These are phyloP conservation scores for Periplaneta americana DNA, from an alignment of 1,140 invertebrate genomes.

Conservation along the genomic window DNA sequence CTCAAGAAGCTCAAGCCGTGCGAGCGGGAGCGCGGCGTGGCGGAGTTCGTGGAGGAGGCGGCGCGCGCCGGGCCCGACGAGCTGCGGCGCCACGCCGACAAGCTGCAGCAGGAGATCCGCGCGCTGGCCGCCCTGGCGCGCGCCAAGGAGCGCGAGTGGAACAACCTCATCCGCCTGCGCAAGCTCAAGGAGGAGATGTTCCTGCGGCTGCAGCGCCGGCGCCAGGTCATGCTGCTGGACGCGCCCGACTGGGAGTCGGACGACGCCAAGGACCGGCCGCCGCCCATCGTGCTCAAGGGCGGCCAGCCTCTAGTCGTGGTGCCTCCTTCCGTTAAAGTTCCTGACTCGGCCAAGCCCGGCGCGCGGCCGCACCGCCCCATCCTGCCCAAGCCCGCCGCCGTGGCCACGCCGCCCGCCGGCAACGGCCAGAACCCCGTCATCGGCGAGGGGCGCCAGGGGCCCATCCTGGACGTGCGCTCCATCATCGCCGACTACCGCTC, in stretches of 20 bases:
- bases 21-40: slow-evolving; percentile 48
- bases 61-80: slow-evolving; percentile 49
- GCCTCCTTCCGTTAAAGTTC: slow-evolving; percentile 16
- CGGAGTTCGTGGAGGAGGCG: slow-evolving; percentile 50
- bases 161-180: slow-evolving; percentile 67
- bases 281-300: not conserved
- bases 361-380: slow-evolving; percentile 26
- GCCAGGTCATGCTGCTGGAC: slow-evolving; percentile 46
- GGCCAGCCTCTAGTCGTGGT: slow-evolving; percentile 24
- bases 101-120: slow-evolving; percentile 52
- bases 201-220: slow-evolving; percentile 56
- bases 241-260: slow-evolving; percentile 4
- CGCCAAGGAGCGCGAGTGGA: slow-evolving; percentile 79
- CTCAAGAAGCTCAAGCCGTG: slow-evolving; percentile 32
- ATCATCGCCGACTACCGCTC: slow-evolving; percentile 78
- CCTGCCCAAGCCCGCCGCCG: slow-evolving; percentile 30
- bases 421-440: slow-evolving; percentile 37
- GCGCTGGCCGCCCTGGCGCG: slow-evolving; percentile 59
- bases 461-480: slow-evolving; percentile 71
- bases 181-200: slow-evolving; percentile 78
- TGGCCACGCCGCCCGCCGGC: not conserved
- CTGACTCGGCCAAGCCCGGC: not conserved
- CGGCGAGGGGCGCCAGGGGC: slow-evolving; percentile 62
- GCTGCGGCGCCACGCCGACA: slow-evolving; percentile 50
- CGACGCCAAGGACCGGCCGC: not conserved